phyloP scores from a whole-genome alignment of 2,113 vertebrate genomes.

The Psilopogon haemacephalus region DNA sequence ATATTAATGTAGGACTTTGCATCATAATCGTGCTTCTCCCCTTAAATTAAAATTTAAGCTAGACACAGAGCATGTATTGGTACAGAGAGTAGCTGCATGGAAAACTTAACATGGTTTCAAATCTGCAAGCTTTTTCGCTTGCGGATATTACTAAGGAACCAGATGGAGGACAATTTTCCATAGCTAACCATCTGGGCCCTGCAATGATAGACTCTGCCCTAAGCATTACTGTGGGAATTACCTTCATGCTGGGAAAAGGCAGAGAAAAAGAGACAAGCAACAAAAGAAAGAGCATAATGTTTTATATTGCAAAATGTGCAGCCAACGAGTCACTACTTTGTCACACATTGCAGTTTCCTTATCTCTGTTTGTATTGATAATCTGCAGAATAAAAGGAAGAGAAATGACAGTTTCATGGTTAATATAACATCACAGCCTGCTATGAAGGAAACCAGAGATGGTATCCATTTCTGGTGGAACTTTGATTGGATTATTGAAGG shows the following conservation, averaged over 20 bases:
- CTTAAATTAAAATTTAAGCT: background rate
- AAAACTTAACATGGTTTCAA: background rate
- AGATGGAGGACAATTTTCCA: conserved; percentile 44
- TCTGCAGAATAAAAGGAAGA: background rate
- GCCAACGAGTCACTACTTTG: background rate
- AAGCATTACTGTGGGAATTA: background rate
- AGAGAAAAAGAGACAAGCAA: background rate
- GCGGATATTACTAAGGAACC: conserved; percentile 7
- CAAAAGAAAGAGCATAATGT: background rate
- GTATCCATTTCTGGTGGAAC: background rate
- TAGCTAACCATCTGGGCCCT: conserved; percentile 37
- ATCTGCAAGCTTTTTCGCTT: background rate
- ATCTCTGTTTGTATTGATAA: background rate
- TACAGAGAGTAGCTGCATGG: background rate
- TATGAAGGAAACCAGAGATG: background rate
- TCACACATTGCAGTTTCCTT: background rate
- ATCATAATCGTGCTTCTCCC: background rate
- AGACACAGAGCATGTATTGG: background rate
- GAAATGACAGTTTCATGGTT: background rate
- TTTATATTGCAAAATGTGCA: background rate
- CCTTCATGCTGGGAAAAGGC: background rate
- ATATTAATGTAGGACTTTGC: background rate
- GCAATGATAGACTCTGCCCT: conserved; percentile 14
- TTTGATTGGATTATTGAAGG: background rate
- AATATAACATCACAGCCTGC: background rate